These are phyloP conservation scores for Sinosuthora webbiana DNA, from an alignment of 2,113 vertebrate species.

Conservation along the genomic window DNA sequence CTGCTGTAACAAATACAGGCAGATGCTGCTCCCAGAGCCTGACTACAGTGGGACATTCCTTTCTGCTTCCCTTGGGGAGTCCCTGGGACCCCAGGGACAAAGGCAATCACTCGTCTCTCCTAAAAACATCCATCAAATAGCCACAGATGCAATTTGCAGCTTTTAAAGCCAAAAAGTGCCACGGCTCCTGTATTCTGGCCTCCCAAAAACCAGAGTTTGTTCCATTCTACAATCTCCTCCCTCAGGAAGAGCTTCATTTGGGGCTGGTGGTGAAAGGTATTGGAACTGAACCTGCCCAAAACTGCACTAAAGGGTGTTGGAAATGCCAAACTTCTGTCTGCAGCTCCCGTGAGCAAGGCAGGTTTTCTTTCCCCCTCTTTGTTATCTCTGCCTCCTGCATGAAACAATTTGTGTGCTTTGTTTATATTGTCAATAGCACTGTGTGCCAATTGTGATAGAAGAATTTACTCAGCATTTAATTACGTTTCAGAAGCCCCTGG, in stretches of 20 bases:
- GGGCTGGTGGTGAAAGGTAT: background rate
- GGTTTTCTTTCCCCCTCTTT: background rate
- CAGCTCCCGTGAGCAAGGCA: background rate
- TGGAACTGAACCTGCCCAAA: background rate
- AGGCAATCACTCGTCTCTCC: background rate
- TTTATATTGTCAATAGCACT: background rate
- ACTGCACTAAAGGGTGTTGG: background rate
- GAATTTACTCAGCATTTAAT: conserved; percentile 4
- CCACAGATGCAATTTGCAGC: background rate
- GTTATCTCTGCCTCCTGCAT: background rate
- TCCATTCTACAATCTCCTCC: background rate
- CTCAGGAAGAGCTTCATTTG: background rate
- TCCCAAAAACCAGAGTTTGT: background rate
- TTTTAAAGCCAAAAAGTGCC: background rate
- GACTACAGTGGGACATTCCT: background rate
- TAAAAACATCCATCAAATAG: background rate
- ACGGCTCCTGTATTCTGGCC: background rate
- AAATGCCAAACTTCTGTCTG: background rate
- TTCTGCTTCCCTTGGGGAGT: background rate
- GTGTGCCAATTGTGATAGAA: background rate
- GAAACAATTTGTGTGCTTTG: background rate
- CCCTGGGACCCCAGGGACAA: background rate
- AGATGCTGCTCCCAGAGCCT: background rate
- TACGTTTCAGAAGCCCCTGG: background rate
- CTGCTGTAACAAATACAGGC: accelerated